Base-by-base conservation (phyloP, 2,888 invertebrate species). In the Scaptomyza polygonia region DNA sequence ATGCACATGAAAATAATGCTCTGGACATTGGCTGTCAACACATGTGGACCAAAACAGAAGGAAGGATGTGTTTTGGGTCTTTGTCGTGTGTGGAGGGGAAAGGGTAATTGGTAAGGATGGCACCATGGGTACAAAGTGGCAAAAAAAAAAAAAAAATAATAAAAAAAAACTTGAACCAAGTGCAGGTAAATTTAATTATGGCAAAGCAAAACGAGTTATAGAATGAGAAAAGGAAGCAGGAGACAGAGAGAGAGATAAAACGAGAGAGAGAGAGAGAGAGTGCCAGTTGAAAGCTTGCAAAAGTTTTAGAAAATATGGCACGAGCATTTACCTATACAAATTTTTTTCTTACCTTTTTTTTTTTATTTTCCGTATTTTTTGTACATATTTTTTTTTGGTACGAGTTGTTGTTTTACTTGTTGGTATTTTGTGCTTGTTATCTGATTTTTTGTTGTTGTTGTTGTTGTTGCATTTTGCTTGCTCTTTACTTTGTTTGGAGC, bases 141-240 rank as follows among this genome's bases (percentile, higher is more conserved):
- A 12, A 7, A 0, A 36, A 36, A n/a, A 36, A 36, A 36, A 34
- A 36, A 7, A 8, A n/a, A 5, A 4, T 14, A 14, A 2, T 8
- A 36, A 55, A 61, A 58, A 56, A 68, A 56, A 54, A 34, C 52
- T 57, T 48, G 43, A 69, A 25, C 32, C 47, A 63, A 74, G 72
- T 45, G 58, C 76, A 71, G 71, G 71, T 76, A 76, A 76, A 72
- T 76, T 72, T 45, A 65, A 72, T 76, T 57, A 72, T 62, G 68
- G 39, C 57, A 36, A 49, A 48, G 36, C 42, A 42, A 32, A 61
- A 29, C 63, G 44, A 51, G 45, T 45, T 52, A 47, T 57, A 47
- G 32, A 68, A 21, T 14, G 21, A 48, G 30, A 55, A 21, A n/a
- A n/a, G n/a, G n/a, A n/a, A n/a, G n/a, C n/a, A n/a, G n/a, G n/a